These are phyloP conservation scores for Allygus modestus DNA, from an alignment of 2,888 invertebrate species.

Conservation along the genomic window DNA sequence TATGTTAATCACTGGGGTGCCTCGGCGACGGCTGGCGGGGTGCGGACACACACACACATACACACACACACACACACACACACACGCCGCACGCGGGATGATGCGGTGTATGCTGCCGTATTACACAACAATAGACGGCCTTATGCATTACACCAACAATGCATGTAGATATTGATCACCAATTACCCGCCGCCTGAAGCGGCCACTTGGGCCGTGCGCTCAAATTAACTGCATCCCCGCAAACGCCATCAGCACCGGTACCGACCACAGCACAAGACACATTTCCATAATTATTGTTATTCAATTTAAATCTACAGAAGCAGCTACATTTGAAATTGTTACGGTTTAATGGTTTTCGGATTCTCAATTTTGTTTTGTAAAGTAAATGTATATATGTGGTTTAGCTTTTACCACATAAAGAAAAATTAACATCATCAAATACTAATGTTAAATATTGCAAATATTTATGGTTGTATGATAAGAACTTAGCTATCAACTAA, in stretches of 20 bases:
- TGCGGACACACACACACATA: slow-evolving; percentile 12
- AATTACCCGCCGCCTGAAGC: slow-evolving; percentile 12
- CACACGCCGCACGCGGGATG: slow-evolving; percentile 20
- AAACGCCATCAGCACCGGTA: background rate
- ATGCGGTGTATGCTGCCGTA: slow-evolving; percentile 41
- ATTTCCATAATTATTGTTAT: no score
- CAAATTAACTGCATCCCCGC: slow-evolving; percentile 36
- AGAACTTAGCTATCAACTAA: no score
- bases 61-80: slow-evolving; percentile 26
- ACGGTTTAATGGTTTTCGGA: no score
- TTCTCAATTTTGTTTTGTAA: no score
- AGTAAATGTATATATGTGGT: no score
- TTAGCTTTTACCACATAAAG: no score
- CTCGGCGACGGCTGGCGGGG: background rate
- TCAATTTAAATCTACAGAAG: no score
- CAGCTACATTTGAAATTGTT: no score
- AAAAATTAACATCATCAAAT: no score
- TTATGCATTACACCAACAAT: slow-evolving; percentile 56
- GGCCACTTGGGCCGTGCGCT: slow-evolving; percentile 23
- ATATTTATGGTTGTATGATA: no score
- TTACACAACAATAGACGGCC: slow-evolving; percentile 54
- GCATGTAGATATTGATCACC: slow-evolving; percentile 49
- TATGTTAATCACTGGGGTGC: slow-evolving; percentile 51
- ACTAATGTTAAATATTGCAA: no score
- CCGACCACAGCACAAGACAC: no score